Conservation (phyloP, 2,797 vertebrate genomes). For the Botia almorhae region DNA sequence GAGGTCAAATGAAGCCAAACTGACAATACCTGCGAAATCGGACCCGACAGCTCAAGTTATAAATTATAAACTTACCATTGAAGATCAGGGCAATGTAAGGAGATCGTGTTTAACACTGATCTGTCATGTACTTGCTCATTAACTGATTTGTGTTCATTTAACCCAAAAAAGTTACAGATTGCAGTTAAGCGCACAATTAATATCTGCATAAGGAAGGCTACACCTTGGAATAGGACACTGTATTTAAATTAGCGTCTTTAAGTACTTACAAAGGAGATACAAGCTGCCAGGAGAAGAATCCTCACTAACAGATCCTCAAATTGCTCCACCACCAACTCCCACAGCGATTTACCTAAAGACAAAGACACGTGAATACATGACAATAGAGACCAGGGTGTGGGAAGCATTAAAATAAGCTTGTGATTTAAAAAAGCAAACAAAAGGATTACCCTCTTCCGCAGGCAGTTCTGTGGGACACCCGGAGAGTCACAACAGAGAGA, state of each 20-base stretch:
- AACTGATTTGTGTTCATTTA: too few species aligned
- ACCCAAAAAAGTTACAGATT: too few species aligned
- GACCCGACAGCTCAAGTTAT: too few species aligned
- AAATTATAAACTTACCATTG: too few species aligned
- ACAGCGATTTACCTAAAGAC: conserved; percentile 91
- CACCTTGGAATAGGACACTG: neutral
- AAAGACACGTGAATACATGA: conserved; percentile 14
- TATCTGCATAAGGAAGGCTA: neutral
- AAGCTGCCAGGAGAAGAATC: conserved; percentile 96
- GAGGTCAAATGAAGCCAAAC: too few species aligned
- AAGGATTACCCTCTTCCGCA: conserved; percentile 91
- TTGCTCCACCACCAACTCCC: conserved; percentile 94
- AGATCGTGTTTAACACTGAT: too few species aligned
- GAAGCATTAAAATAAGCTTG: neutral
- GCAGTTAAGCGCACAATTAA: neutral
- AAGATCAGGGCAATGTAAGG: too few species aligned
- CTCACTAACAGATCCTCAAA: conserved; percentile 98
- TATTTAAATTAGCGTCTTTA: neutral
- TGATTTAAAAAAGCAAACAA: neutral
- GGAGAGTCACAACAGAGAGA: conserved; percentile 63
- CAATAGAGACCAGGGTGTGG: neutral
- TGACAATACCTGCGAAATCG: too few species aligned
- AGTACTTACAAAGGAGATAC: conserved; percentile 99
- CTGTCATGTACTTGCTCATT: too few species aligned
- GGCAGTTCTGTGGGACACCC: conserved; percentile 86